Percentiles rank a stretch among this genome's conserved stretches.
These are phyloP conservation scores for Eupithecia vulgata DNA, from an alignment of 2,888 invertebrate species.

Conservation along the genomic window DNA sequence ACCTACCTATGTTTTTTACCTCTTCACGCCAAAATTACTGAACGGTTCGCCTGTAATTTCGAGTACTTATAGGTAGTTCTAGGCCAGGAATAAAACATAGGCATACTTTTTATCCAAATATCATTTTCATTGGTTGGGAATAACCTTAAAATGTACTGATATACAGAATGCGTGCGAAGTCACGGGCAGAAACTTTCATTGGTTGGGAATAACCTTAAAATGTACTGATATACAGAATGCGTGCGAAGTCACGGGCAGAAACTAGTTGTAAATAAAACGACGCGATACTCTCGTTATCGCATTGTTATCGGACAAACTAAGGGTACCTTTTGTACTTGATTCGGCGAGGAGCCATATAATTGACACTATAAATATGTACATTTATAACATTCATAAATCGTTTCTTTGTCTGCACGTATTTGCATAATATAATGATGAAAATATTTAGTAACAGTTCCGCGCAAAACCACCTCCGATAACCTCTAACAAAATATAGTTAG, in stretches of 20 bases:
- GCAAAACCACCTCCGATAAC: too few species aligned
- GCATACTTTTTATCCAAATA: not conserved
- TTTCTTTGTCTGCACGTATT: too few species aligned
- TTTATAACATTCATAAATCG: too few species aligned
- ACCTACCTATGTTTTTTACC: too few species aligned
- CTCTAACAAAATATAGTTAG: too few species aligned
- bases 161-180: not conserved
- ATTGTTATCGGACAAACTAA: constrained; percentile 4
- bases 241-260: not conserved
- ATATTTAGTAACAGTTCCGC: too few species aligned
- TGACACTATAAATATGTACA: too few species aligned
- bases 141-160: not conserved
- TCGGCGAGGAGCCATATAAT: not conserved
- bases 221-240: not conserved
- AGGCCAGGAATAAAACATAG: not conserved
- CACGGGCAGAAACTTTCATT: not conserved
- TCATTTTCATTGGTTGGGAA: too few species aligned
- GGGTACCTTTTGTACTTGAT: constrained; percentile 5
- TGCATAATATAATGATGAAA: too few species aligned
- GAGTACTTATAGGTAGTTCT: too few species aligned
- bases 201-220: not conserved
- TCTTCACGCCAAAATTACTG: too few species aligned
- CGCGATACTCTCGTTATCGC: not conserved
- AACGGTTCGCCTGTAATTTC: not conserved
- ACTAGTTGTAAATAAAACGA: not conserved